Evolutionary conservation across 2,797 vertebrate species (phyloP).

Genomic region (Cryptoblepharus egeriae): DNA sequence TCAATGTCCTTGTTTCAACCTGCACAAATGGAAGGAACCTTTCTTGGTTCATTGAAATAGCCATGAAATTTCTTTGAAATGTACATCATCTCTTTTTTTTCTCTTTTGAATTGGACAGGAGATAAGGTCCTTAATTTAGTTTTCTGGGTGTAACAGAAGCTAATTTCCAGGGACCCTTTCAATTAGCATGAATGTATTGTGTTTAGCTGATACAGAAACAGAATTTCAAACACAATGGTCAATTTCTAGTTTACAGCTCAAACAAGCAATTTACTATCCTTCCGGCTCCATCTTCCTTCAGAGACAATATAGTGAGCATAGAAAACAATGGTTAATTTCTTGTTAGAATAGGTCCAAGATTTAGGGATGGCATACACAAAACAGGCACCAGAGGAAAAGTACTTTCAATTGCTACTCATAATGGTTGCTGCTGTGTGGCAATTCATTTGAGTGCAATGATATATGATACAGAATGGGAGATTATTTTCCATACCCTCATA

Average conservation of each 20-base stretch:
- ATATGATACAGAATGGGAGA: neutral
- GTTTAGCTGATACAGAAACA: constrained; percentile 1
- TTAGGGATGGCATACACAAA: neutral
- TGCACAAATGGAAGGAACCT: neutral
- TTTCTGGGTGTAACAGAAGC: constrained; percentile 17
- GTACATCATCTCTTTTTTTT: neutral
- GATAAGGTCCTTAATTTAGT: constrained; percentile 27
- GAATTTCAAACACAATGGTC: constrained; percentile 18
- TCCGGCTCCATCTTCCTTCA: constrained; percentile 11
- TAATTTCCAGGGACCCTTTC: constrained; percentile 33
- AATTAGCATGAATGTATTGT: constrained; percentile 21
- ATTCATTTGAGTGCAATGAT: neutral
- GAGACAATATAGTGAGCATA: constrained; percentile 1
- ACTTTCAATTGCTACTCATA: neutral
- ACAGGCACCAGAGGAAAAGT: neutral
- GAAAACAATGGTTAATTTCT: constrained; percentile 14
- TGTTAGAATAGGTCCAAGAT: constrained; percentile 15
- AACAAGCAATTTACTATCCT: constrained; percentile 34
- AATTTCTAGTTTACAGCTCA: constrained; percentile 27
- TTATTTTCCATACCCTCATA: neutral
- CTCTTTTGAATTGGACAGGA: neutral
- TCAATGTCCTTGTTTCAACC: neutral
- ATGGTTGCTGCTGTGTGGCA: neutral
- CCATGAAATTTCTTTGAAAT: neutral
- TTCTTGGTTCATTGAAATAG: neutral